Base-by-base conservation (phyloP, 2,797 vertebrate genomes). In the Myiothlypis coronata region DNA sequence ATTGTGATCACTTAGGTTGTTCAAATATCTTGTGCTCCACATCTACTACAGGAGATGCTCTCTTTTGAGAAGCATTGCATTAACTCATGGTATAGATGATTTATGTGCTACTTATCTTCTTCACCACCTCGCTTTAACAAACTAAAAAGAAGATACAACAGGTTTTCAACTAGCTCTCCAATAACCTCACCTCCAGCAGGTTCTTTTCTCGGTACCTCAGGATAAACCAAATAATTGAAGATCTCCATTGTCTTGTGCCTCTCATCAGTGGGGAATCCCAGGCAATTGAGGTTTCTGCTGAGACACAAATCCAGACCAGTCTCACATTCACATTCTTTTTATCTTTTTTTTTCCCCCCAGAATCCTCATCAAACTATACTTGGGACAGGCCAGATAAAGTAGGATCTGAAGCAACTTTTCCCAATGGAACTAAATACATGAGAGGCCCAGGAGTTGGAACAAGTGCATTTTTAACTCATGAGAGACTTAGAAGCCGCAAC, bases 351-450 rank as follows among this genome's bases (percentile, higher is more conserved):
- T 15, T 49, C 3, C 3, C 1, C 8, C 75, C 82, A 96, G 95
- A 7, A 28, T 2, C 87, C 7, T 77, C 90, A 41, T 68, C 50
- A 67, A 12, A 4, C 4, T 95, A 39, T 90, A 97, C 97, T 92
- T 99, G 99, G 99, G 99, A 99, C 50, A 98, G 98, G 56, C 99
- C 99, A 91, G 98, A 98, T 49, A 98, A 97, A 94, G 98, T 99
- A 59, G 99, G 99, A 56, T 0, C 3, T 0, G 26, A 76, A 63
- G 97, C 96, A 94, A 81, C 23, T 12, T 98, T 98, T n/a, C 37
- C 95, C 30, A 98, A 99, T 71, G 99, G 99, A 72, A 98, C 97
- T 65, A 87, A 78, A 43, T 99, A 98, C 93, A 98, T 89, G 95
- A 97, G 97, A 90, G 98, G 98, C 44, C 96, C 90, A n/a, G 98